Evolutionary conservation across 2,888 invertebrate species (phyloP), one percentile per base, ranked within the genome.

Genomic region (Brachylomia viminalis): DNA sequence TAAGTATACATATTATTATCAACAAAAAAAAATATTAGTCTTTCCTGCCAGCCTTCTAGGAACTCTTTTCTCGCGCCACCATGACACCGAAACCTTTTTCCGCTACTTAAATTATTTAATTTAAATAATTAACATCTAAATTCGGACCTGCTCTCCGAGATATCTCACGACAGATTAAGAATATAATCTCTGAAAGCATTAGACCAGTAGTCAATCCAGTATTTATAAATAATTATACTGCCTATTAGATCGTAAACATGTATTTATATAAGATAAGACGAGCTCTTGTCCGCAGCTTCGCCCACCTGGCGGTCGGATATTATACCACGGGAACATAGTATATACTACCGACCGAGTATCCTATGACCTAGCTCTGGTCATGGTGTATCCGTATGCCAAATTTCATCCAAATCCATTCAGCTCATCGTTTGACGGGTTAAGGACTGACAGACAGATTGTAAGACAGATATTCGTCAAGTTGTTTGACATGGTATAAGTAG

Each of bases 151-250:
- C 15, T 30, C n/a, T 27, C 1, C 0, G 17, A 33, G 42, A 45
- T 49, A 62, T 64, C 74, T 74, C 59, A 61, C 17, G 8, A 33
- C 13, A 45, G 67, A 80, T 79, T 75, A 80, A 70, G 47, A 77
- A 47, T 45, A 23, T 56, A 59, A 84, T 74, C 59, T 66, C 45
- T 49, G 20, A 70, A 62, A 56, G 45, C 59, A 38, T 62, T 59
- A 80, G 66, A 77, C 65, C 76, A 42, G 76, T 80, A 83, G 73
- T 73, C 47, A 67, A 68, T 75, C 67, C 61, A 69, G 65, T 72
- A 76, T 67, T 23, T 58, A 61, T 49, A 56, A 67, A 56, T 73
- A 52, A 49, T 45, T 62, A 64, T 67, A 73, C n/a, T 56, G 30
- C 27, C 30, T 70, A 52, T 59, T 23, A 17, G 13, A 59, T 67